A percentile compares a stretch with the other conserved stretches of the same genome.
Evolutionary conservation across 2,797 vertebrate genomes (phyloP).

Genomic region (Numenius phaeopus): DNA sequence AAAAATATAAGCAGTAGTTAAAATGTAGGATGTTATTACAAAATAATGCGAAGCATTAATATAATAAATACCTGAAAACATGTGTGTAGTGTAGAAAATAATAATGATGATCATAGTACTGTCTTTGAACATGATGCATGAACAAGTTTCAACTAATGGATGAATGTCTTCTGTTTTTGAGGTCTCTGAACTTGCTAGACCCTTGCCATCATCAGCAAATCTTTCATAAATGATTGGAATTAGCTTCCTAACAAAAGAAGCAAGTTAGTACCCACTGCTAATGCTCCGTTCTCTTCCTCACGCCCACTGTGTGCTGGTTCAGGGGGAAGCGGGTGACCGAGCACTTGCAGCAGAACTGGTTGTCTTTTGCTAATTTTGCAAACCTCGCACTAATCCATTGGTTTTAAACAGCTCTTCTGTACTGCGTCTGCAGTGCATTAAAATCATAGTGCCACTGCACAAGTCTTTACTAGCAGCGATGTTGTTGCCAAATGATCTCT

Average conservation of each 20-base stretch:
- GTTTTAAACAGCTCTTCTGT: not conserved
- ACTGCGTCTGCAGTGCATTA: not conserved
- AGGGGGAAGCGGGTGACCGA: not conserved
- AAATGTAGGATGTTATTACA: not conserved
- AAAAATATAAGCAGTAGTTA: not conserved
- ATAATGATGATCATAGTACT: not conserved
- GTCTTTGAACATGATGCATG: not conserved
- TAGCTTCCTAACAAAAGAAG: not conserved
- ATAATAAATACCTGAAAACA: not conserved
- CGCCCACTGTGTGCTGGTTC: fast-evolving
- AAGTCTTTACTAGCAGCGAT: not conserved
- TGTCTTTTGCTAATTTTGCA: not conserved
- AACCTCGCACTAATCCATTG: not conserved
- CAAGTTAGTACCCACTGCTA: not conserved
- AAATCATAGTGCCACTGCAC: not conserved
- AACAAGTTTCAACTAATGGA: not conserved
- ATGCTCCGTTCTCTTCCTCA: not conserved
- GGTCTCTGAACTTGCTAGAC: not conserved
- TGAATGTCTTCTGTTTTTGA: not conserved
- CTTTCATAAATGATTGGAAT: not conserved
- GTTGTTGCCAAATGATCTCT: slow-evolving; percentile 27
- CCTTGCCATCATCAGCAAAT: not conserved
- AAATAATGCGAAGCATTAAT: not conserved
- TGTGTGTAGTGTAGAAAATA: not conserved
- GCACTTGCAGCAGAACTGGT: not conserved